phyloP scores from a whole-genome alignment of 1,140 invertebrate species.

The Steinernema feltiae region DNA sequence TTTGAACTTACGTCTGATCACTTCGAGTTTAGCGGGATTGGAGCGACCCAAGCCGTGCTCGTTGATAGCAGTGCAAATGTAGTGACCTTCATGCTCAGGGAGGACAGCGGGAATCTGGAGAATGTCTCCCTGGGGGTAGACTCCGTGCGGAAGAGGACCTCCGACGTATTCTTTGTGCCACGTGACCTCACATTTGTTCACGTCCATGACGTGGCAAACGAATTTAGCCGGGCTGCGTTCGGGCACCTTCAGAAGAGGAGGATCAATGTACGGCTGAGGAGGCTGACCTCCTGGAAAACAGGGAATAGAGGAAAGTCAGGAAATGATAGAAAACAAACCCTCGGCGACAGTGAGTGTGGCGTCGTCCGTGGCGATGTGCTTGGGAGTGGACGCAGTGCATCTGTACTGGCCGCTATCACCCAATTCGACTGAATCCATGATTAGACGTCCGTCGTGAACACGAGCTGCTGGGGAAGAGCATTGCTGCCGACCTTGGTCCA shows the following conservation, averaged over 20 bases:
- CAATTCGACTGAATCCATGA: constrained; percentile 42
- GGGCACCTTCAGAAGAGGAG: constrained; percentile 49
- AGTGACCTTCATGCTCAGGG: constrained; percentile 49
- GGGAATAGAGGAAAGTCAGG: constrained; percentile 8
- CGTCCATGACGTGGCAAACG: constrained; percentile 51
- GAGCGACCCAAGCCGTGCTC: constrained; percentile 48
- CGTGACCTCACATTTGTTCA: constrained; percentile 54
- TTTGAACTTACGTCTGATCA: constrained; percentile 40
- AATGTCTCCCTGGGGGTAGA: constrained; percentile 50
- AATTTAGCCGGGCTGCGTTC: constrained; percentile 53
- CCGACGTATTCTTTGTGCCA: constrained; percentile 55
- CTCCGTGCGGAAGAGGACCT: constrained; percentile 51
- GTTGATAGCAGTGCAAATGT: constrained; percentile 52
- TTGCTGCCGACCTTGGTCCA: constrained; percentile 47
- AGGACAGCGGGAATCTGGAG: constrained; percentile 50
- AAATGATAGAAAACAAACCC: constrained; percentile 18
- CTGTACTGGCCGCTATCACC: constrained; percentile 49
- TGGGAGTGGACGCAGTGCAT: constrained; percentile 39
- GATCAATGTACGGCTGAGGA: constrained; percentile 53
- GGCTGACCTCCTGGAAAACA: constrained; percentile 28
- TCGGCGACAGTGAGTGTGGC: constrained; percentile 30
- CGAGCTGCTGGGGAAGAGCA: constrained; percentile 38
- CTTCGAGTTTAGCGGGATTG: constrained; percentile 51
- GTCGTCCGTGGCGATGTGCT: constrained; percentile 49
- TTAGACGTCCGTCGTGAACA: constrained; percentile 39